Conservation (phyloP, 2,888 invertebrate genomes). For the Drosophila dives region DNA sequence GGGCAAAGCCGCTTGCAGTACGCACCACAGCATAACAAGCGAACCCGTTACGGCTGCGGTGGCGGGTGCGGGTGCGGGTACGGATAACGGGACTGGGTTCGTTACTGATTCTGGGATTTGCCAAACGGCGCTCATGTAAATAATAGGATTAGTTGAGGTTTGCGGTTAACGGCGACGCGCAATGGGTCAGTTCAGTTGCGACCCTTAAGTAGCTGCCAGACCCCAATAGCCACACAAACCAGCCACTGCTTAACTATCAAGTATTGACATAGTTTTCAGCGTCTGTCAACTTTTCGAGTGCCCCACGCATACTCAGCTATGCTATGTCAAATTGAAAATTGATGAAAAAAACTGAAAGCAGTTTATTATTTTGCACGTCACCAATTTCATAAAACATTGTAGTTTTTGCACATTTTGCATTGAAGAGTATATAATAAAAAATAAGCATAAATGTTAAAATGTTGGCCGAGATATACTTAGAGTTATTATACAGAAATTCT, state of each 20-base stretch:
- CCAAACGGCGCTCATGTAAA: constrained; percentile 65
- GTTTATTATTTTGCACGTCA: not conserved
- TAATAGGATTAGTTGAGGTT: constrained; percentile 67
- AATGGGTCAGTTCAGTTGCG: constrained; percentile 11
- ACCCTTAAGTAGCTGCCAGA: constrained; percentile 8
- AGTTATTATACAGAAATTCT: not conserved
- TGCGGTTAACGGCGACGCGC: constrained; percentile 14
- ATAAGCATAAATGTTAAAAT: not conserved
- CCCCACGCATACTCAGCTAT: constrained; percentile 5
- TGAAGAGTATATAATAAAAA: not conserved
- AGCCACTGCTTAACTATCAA: not conserved
- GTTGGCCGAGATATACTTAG: not conserved
- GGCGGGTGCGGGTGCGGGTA: not conserved
- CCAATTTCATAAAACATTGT: not conserved
- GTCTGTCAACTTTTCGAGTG: constrained; percentile 38
- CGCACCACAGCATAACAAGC: constrained; percentile 21
- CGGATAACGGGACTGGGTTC: not conserved
- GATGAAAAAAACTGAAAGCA: not conserved
- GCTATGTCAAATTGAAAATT: constrained; percentile 16
- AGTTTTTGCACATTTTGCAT: no score
- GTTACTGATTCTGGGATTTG: constrained; percentile 38
- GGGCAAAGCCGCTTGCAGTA: constrained; percentile 39
- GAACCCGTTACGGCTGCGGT: not conserved
- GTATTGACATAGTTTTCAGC: constrained; percentile 40
- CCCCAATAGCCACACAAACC: not conserved